Evolutionary conservation across 2,888 invertebrate genomes (phyloP), one percentile per base, ranked within the genome.

Genomic region (Amaurobius ferox): DNA sequence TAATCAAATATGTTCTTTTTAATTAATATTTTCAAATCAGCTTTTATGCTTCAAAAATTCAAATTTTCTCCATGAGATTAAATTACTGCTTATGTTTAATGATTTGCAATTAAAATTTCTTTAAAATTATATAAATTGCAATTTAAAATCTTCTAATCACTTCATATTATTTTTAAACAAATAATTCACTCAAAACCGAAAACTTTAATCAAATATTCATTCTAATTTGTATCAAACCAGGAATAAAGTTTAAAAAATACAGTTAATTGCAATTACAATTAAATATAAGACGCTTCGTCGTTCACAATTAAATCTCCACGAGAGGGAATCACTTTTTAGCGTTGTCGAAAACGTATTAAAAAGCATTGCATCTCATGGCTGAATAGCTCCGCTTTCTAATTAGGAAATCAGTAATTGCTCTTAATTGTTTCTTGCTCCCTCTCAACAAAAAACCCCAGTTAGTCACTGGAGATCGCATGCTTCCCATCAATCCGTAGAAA

Each of bases 321-420:
- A 3, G 9, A 19, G 5, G 28, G 30, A 74, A 80, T 80, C 67
- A 74, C 68, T 74, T 80, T 80, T 80, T 80, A 40, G 32, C 29
- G 23, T 23, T 55, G 23, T 23, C 55, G 55, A 55, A 55, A 55
- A 73, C 73, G 32, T 66, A 79, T 66, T 79, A 55, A 55, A 68
- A 66, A 73, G 48, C 64, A 72, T 44, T 26, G 30, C 13, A 48
- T 55, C 67, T 30, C 62, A 79, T 35, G 78, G 40, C 48, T 62
- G 70, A 40, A 79, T 40, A 62, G 78, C 40, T 26, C 11, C 74
- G 80, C 74, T 67, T 73, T 61, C 68, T 48, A 80, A 80, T 80
- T 80, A 73, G 80, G 80, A 80, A 80, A 80, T 67, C 30, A 40
- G 28, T 68, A 80, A 80, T 80, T 80, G 80, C 68, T 68, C 55